Evolutionary conservation across 2,888 invertebrate species (phyloP).

Genomic region (Cephus pygmeus): DNA sequence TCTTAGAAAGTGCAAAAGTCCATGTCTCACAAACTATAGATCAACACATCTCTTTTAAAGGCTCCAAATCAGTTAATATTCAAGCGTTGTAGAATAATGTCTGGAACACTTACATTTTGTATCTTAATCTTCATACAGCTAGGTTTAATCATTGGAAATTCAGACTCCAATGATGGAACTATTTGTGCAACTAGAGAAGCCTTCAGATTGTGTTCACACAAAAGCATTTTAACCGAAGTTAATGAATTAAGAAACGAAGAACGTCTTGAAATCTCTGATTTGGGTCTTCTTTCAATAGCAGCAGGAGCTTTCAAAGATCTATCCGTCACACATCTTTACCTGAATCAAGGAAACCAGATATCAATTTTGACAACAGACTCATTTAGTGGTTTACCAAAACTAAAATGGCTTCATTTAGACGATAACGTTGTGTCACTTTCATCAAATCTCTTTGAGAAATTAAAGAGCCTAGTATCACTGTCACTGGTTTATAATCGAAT

Average conservation of each 20-base stretch:
- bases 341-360: slow-evolving; percentile 33
- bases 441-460: slow-evolving; percentile 58
- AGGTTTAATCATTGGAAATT: not conserved
- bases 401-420: slow-evolving; percentile 32
- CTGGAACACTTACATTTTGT: not conserved
- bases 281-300: slow-evolving; percentile 32
- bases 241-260: slow-evolving; percentile 18
- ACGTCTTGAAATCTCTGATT: slow-evolving; percentile 24
- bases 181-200: slow-evolving; percentile 21
- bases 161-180: not conserved
- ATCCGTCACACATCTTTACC: slow-evolving; percentile 16
- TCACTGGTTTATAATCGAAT: slow-evolving; percentile 61
- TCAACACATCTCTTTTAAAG: not conserved
- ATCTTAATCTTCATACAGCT: not conserved
- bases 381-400: slow-evolving; percentile 29
- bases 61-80: not conserved
- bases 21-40: not conserved
- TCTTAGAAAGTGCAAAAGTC: not conserved
- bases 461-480: slow-evolving; percentile 58
- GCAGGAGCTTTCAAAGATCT: slow-evolving; percentile 36
- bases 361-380: slow-evolving; percentile 28
- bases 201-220: slow-evolving; percentile 30
- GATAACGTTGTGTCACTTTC: slow-evolving; percentile 40
- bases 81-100: not conserved
- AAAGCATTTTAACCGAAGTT: slow-evolving; percentile 30